Base-by-base conservation (phyloP, 2,113 vertebrate species). In the Prunella fulvescens region DNA sequence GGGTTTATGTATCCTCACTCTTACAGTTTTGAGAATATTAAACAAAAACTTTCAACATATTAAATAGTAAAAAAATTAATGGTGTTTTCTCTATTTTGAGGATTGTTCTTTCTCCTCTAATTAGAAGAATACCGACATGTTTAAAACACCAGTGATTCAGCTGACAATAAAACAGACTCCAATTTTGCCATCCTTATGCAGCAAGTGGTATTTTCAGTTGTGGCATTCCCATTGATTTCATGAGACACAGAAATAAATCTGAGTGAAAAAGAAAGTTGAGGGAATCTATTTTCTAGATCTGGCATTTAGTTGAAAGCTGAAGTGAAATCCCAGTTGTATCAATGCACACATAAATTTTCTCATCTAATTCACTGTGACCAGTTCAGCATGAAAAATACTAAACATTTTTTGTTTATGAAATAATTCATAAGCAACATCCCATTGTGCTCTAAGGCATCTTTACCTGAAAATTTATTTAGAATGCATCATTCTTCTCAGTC, bases 11-110 rank as follows among this genome's bases (percentile, higher is more conserved):
- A 73, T 64, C 45, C 23, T 93, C 48, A 50, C 44, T 81, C 50
- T 42, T 70, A 85, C 23, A 94, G 57, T 48, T 82, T 79, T n/a
- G 51, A 86, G 54, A 69, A 61, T 73, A 86, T 22, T 54, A 56
- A 90, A 82, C 61, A 82, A 91, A 95, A 88, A 10, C 56, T 58
- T 92, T 56, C 57, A 79, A 79, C n/a, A 81, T 80, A 91, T 65
- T 92, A 88, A 88, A 71, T 14, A 86, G 47, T 94, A 91, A 86
- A 88, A 90, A 96, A 95, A 58, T 45, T 50, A 82, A 54, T 10
- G 92, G 71, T 3, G 3, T 91, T 90, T 64, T 80, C 81, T 94
- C 72, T 74, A 11, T 60, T 86, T 73, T 64, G 65, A 91, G 62
- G 53, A 54, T 37, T 35, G 50, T 61, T n/a, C 50, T 65, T 74